Percentiles rank a stretch among this genome's conserved stretches.
Evolutionary conservation across 2,113 vertebrate species (phyloP).

Genomic region (Phylloscopus trochilus): DNA sequence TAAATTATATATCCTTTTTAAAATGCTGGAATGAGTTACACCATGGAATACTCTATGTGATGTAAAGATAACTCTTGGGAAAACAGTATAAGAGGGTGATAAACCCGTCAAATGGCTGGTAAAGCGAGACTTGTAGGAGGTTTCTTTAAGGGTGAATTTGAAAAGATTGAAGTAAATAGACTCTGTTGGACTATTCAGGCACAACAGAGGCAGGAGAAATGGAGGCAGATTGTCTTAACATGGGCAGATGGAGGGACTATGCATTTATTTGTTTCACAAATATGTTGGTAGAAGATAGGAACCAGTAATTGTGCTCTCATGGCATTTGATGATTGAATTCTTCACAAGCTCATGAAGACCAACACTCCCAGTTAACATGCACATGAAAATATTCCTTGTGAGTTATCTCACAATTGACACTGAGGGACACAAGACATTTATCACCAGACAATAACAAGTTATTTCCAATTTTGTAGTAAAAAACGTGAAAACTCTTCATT

Average conservation of each 20-base stretch:
- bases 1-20: neutral
- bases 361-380: neutral
- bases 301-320: neutral
- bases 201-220: neutral
- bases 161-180: neutral
- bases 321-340: neutral
- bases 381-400: neutral
- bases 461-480: neutral
- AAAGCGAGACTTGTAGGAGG: neutral
- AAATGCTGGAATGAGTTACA: neutral
- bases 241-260: neutral
- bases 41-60: neutral
- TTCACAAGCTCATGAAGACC: neutral
- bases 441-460: neutral
- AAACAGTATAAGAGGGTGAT: neutral
- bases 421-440: neutral
- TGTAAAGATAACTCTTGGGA: neutral
- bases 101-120: neutral
- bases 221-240: neutral
- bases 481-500: neutral
- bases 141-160: neutral
- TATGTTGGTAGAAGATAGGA: neutral
- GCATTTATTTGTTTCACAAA: neutral
- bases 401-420: neutral
- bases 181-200: neutral